These are phyloP conservation scores for Cremastinae sp. DNA, from an alignment of 2,888 invertebrate genomes.

Conservation along the genomic window DNA sequence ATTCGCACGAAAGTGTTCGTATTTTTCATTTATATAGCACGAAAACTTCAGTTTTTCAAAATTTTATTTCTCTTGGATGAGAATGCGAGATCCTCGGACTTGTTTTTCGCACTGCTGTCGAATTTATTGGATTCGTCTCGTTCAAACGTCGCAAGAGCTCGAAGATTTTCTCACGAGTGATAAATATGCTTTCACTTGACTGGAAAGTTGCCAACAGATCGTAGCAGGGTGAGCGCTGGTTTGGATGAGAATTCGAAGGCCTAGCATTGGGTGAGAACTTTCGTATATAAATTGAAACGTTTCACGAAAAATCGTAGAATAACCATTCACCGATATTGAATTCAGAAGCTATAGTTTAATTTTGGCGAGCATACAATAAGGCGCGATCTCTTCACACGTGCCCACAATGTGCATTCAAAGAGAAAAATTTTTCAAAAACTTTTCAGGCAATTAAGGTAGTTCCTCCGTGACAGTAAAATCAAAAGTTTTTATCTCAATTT, in stretches of 20 bases:
- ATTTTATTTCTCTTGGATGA: no score
- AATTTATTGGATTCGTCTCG: constrained; percentile 4
- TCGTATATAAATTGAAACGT: constrained; percentile 51
- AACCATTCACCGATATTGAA: constrained; percentile 33
- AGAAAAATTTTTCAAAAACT: constrained; percentile 29
- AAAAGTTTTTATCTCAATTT: no score
- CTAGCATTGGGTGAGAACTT: constrained; percentile 38
- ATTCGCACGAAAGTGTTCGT: not conserved
- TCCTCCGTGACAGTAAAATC: no score
- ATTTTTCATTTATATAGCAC: not conserved
- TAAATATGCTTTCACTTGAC: constrained; percentile 25
- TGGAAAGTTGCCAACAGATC: constrained; percentile 51
- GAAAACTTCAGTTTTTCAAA: no score
- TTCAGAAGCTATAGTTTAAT: constrained; percentile 33
- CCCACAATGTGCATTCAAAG: no score
- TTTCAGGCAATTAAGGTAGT: no score
- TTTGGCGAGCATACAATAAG: not conserved
- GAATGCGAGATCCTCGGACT: not conserved
- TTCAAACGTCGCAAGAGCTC: constrained; percentile 11
- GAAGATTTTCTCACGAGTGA: constrained; percentile 34
- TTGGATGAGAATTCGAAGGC: constrained; percentile 27
- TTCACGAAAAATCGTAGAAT: constrained; percentile 35
- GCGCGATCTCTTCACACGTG: no score
- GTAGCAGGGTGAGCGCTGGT: constrained; percentile 3
- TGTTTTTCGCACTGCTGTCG: constrained; percentile 8